Evolutionary conservation across 2,113 vertebrate species (phyloP), one percentile per base, ranked within the genome.

Genomic region (Danionella cerebrum): DNA sequence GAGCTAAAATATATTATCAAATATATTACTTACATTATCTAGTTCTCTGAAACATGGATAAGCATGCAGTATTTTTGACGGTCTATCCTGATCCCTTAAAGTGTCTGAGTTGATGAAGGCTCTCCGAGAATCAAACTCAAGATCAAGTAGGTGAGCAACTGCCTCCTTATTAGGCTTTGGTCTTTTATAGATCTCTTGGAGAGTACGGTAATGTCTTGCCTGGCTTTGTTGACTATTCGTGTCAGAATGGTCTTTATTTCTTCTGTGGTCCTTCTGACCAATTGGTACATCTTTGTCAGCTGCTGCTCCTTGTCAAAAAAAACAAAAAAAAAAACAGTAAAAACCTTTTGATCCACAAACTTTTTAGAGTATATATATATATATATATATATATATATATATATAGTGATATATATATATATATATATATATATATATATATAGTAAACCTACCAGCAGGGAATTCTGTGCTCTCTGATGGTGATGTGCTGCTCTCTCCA

Each of bases 41-140:
- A 71, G 14, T 65, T 77, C 57, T 73, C 35, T 64, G 52, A 78
- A 76, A 66, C 68, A 69, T 13, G 74, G 71, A 33, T 71, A 76
- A 4, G 67, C 74, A 42, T 76, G 12, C 29, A 74, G 38, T 54
- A 78, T 78, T 2, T 73, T 71, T 35, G 53, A 41, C n/a, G 70
- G 57, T 21, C 70, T 75, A 58, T 77, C 76, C 65, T 76, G 73
- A 24, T 80, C 65, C 3, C 63, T 73, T 4, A 53, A 62, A 48
- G 11, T 8, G 38, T 71, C 62, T 3, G 41, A 66, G 25, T 74
- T 45, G 24, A 79, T 78, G 12, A 60, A 78, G 54, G 58, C 64
- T 29, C 68, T 55, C 42, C 65, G 67, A 48, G 50, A 6, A 42
- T 71, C 63, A 41, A 51, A 62, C 53, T 79, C 71, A 24, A 72